Evolutionary conservation across 2,113 vertebrate species (phyloP), one percentile per base, ranked within the genome.

Genomic region (Chloropsis hardwickii): DNA sequence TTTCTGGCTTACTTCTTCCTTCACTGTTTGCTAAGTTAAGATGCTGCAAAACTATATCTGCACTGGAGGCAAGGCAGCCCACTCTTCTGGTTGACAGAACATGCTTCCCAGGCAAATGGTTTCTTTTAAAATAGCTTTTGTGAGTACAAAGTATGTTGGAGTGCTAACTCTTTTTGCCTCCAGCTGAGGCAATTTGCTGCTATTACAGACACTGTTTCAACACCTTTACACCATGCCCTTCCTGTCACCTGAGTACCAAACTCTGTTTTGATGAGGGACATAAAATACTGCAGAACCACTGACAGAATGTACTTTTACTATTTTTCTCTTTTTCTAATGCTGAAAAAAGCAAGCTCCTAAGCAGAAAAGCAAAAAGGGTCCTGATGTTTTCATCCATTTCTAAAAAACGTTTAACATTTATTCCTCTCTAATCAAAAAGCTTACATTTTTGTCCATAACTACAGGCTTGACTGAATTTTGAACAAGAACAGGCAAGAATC

Each of bases 401-500:
- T 50, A 76, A 69, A 72, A 93, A 50, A n/a, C 42, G 35, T 56
- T 86, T 84, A 31, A 10, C 48, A 88, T 54, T 79, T 91, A 40
- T 86, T 78, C 35, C 45, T 57, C 37, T 70, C 73, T 76, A 79
- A 69, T 90, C 18, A 91, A 88, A 95, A 94, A n/a, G 57, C 40
- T 64, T 67, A 33, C n/a, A 56, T 78, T 94, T 92, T 93, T 65
- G 42, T 29, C 35, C 76, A 6, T 35, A 95, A 88, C 72, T 89
- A 96, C 21, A 91, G 23, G 21, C 60, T 92, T 31, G 84, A 78
- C 64, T 44, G 45, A 84, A 76, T 64, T 94, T 42, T 94, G 31
- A 86, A 95, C 77, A 96, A 88, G 74, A 95, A 86, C 19, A 86
- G 61, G 76, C 92, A 69, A 92, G 61, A 67, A 91, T 60, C 25